Evolutionary conservation across 2,113 vertebrate species (phyloP).

Genomic region (Anthoscopus minutus): DNA sequence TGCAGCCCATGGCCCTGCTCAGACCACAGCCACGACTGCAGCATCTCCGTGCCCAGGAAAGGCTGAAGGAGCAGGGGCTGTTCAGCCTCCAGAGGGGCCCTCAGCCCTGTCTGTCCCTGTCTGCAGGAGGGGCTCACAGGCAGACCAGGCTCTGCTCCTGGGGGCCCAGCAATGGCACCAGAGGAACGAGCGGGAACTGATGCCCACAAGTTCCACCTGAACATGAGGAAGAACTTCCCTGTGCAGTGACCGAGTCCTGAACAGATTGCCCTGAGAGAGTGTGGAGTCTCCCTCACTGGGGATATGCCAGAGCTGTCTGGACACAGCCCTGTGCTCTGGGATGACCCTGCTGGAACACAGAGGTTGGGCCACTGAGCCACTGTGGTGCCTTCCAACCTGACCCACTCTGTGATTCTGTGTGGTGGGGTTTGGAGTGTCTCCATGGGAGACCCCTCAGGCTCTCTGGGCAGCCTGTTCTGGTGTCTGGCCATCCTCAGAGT

Average conservation of each 20-base stretch:
- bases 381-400: not conserved
- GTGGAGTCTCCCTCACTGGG: not conserved
- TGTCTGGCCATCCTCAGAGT: not conserved
- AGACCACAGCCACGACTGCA: not conserved
- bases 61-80: not conserved
- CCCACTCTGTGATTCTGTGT: not conserved
- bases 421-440: not conserved
- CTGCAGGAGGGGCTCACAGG: not conserved
- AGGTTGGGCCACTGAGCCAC: not conserved
- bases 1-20: not conserved
- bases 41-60: not conserved
- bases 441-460: not conserved
- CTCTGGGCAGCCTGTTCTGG: not conserved
- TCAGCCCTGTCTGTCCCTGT: not conserved
- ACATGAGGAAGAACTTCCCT: not conserved
- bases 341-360: not conserved
- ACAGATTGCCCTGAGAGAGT: not conserved
- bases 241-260: not conserved
- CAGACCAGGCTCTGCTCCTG: not conserved
- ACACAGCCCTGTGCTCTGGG: not conserved
- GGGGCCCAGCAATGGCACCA: not conserved
- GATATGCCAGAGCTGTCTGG: not conserved
- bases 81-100: not conserved
- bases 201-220: not conserved
- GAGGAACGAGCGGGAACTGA: accelerated